Base-by-base conservation (phyloP, 2,797 vertebrate genomes). In the Rhynchonycteris naso region DNA sequence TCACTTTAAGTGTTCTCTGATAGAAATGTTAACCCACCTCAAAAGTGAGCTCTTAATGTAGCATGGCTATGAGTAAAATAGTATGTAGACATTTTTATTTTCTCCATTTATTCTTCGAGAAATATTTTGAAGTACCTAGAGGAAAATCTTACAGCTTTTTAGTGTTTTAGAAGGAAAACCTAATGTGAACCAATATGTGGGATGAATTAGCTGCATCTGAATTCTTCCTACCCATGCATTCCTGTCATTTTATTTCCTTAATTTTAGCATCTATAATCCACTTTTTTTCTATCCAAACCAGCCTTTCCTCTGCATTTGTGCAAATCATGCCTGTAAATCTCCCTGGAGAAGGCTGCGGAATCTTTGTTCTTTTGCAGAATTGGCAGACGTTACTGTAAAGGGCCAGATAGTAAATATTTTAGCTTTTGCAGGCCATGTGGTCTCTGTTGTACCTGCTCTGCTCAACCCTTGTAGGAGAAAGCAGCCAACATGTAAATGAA, bases 101-200 rank as follows among this genome's bases (percentile, higher is more conserved):
- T 75, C 68, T 52, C 3, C n/a, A 35, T 26, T 75, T 82, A 61
- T 78, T 83, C 30, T 86, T 90, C 50, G 1, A 80, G 66, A 47
- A 43, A 56, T 80, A 58, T 80, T 90, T 72, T 35, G 35, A 79
- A 94, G 30, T 58, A 47, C 8, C 35, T 76, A 52, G 54, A 69
- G 68, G 59, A 47, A 90, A 94, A 58, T 33, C 11, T 43, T 50
- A 47, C 30, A 58, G 21, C 16, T 66, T 9, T 19, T 87, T 21
- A 38, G 56, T 76, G 38, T 83, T 84, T 89, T 18, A n/a, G 38
- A 90, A 93, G 28, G 38, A 90, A 93, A 80, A 50, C 8, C 22
- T 71, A 15, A 19, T 33, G 11, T n/a, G 50, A 88, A n/a, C 75
- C 59, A 24, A 66, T 43, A 30, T 47, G 8, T 43, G 66, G 59